phyloP scores from a whole-genome alignment of 2,113 vertebrate species.

The Equus quagga region DNA sequence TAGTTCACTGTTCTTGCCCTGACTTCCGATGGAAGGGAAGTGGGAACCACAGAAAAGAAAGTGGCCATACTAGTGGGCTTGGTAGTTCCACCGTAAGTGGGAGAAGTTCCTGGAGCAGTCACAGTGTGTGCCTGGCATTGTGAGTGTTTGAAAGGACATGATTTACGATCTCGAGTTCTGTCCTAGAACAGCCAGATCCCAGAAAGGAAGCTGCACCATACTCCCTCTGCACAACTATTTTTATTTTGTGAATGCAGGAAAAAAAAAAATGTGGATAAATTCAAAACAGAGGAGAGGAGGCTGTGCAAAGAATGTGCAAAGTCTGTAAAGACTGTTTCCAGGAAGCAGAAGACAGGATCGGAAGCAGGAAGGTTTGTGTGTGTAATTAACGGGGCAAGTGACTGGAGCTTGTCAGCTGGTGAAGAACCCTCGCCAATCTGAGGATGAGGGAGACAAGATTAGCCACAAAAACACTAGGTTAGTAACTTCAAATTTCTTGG shows the following conservation, averaged over 20 bases:
- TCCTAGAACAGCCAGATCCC: not conserved
- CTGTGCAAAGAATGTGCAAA: not conserved
- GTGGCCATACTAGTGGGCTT: fast-evolving
- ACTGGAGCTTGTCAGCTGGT: not conserved
- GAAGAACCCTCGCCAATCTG: not conserved
- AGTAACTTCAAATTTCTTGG: conserved; percentile 9
- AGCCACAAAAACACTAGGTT: not conserved
- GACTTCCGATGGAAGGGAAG: not conserved
- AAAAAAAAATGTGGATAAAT: not conserved
- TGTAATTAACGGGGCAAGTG: not conserved
- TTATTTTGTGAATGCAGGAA: not conserved
- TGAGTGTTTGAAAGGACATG: not conserved
- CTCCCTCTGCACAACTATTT: not conserved
- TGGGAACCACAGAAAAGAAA: not conserved
- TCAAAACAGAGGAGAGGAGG: not conserved
- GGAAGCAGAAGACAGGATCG: not conserved
- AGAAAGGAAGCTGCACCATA: not conserved
- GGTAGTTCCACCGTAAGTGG: fast-evolving
- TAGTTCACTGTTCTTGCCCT: not conserved
- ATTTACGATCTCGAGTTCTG: not conserved
- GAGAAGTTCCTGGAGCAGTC: not conserved
- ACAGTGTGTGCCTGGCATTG: not conserved
- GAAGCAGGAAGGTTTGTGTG: not conserved
- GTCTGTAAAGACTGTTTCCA: not conserved
- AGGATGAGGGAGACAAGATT: not conserved